Percentiles rank a stretch among this genome's conserved stretches.
Conservation (phyloP, 35 echinoderm and acorn worm genomes). For the Ophiothrix spiculata region DNA sequence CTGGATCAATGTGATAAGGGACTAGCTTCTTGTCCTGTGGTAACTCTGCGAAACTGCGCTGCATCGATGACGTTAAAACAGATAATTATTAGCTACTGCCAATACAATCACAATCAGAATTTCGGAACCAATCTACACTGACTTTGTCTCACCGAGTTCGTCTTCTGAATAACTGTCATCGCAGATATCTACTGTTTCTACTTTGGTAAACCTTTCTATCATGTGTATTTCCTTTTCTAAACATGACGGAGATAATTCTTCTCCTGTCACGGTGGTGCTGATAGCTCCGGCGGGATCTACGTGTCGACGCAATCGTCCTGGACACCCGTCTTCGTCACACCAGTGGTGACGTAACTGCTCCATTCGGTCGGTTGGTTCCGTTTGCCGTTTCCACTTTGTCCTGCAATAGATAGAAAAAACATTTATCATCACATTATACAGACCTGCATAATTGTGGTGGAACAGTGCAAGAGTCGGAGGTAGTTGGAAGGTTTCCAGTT, state of each 20-base stretch:
- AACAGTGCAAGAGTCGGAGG: too few species aligned
- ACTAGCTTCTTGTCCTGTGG: too few species aligned
- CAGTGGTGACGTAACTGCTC: slow-evolving; percentile 67
- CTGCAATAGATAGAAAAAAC: too few species aligned
- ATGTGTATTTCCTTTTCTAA: neutral
- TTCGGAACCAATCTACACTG: too few species aligned
- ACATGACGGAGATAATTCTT: neutral
- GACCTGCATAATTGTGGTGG: too few species aligned
- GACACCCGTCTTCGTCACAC: slow-evolving; percentile 73
- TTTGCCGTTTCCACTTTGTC: slow-evolving; percentile 85
- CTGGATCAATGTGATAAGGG: too few species aligned
- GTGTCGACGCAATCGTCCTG: slow-evolving; percentile 64
- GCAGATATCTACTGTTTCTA: neutral
- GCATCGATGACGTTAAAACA: too few species aligned
- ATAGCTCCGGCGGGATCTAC: neutral
- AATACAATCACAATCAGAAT: too few species aligned
- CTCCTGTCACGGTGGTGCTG: neutral
- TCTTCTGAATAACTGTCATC: neutral
- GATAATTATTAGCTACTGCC: too few species aligned
- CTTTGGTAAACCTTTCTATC: neutral
- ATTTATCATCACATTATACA: too few species aligned
- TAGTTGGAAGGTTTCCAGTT: too few species aligned
- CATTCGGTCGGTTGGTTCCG: slow-evolving; percentile 64
- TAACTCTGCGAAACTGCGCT: too few species aligned
- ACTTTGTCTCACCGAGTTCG: neutral